phyloP scores from a whole-genome alignment of 1,140 invertebrate genomes.

The Gonioctena quinquepunctata region DNA sequence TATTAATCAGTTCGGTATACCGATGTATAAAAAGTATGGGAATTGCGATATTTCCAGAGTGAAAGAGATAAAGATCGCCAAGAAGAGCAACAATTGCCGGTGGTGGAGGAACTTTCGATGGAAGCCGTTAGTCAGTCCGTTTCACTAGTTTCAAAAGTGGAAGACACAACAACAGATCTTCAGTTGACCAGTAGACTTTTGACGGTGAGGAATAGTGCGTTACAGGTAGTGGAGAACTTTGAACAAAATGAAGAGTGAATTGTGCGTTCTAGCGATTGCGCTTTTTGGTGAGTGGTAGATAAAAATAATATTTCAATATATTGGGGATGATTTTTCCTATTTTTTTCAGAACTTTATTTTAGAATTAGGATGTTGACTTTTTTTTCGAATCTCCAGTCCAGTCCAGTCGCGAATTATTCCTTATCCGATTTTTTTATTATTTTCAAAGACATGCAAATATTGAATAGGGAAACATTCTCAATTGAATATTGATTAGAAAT shows the following conservation, averaged over 20 bases:
- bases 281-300: conserved; percentile 13
- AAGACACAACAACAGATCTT: background rate
- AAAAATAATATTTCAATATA: background rate
- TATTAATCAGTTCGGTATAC: too few species aligned
- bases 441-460: too few species aligned
- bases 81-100: background rate
- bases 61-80: background rate
- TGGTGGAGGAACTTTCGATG: background rate
- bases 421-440: too few species aligned
- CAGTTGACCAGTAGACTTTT: background rate
- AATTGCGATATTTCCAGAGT: too few species aligned
- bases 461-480: too few species aligned
- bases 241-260: conserved; percentile 21
- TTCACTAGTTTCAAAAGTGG: conserved; percentile 1
- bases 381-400: too few species aligned
- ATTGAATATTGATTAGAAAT: too few species aligned
- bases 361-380: too few species aligned
- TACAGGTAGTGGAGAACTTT: background rate
- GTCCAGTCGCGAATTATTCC: too few species aligned
- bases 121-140: background rate
- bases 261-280: conserved; percentile 19
- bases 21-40: too few species aligned
- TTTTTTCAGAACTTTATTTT: background rate
- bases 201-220: background rate
- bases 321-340: background rate